Evolutionary conservation across 1,140 invertebrate species (phyloP), one percentile per base, ranked within the genome.

Genomic region (Leptonema lineaticorne): DNA sequence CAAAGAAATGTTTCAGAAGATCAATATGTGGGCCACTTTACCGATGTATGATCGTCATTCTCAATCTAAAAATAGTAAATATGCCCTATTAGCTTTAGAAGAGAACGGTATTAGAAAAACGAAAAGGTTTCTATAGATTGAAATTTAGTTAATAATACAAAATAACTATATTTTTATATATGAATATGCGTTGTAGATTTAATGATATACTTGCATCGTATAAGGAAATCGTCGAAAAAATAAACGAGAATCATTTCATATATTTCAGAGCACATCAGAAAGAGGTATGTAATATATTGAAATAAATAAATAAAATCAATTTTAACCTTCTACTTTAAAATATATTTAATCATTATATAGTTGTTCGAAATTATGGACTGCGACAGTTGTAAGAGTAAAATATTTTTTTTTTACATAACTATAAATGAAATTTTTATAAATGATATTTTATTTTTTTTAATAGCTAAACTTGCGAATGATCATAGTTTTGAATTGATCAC

Each of bases 1-100:
- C 84, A 89, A 78, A 75, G 83, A 69, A 77, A 78, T 87, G 0
- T 73, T 84, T 16, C 79, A 81, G 11, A 78, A 87, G 1, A 88
- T 92, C 65, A 83, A 86, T 8, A 76, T 79, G 0, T 94, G 91
- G 92, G 86, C 85, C 2, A 84, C 87, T 72, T 72, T 80, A 22
- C 89, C 92, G 16, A 76, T 94, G 20, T 89, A 90, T 76, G 85
- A 88, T 63, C 76, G 81, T 0, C 30, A 66, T 33, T 46, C 33
- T 29, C 79, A 78, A 37, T 74, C 75, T 1, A 82, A 82, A 53
- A 75, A 73, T 1, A 77, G 79, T 9, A 81, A 78, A 50, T 67
- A 78, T 27, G 78, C 81, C 63, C 72, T 83, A 20, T 69, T 83
- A 3, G 79, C 78, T 8, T 74, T 83, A 14, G 74, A 75, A n/a